Conservation (phyloP, 1,140 invertebrate genomes). For the Melitaea cinxia region DNA sequence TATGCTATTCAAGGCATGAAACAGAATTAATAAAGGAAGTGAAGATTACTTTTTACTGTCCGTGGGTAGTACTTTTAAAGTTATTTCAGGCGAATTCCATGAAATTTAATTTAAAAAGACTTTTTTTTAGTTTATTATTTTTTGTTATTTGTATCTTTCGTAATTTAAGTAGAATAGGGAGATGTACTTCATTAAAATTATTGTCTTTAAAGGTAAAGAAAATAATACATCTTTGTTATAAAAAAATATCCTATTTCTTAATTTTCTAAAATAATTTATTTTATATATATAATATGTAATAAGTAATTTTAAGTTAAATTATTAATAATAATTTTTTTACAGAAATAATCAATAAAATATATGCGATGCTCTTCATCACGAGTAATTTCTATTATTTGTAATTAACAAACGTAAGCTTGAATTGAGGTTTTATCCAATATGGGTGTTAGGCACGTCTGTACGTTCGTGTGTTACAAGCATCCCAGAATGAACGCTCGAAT, state of each 20-base stretch:
- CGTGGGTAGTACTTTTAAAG: conserved; percentile 6
- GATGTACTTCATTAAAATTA: too few species aligned
- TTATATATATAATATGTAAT: too few species aligned
- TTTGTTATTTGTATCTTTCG: background rate
- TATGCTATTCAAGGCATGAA: conserved; percentile 26
- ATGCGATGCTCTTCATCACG: too few species aligned
- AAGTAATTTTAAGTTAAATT: too few species aligned
- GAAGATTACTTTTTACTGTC: conserved; percentile 21
- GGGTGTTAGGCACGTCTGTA: background rate
- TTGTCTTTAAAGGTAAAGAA: too few species aligned
- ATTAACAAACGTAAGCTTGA: background rate
- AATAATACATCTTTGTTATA: too few species aligned
- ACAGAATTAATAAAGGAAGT: conserved; percentile 28
- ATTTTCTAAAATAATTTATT: too few species aligned
- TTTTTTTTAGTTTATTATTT: background rate
- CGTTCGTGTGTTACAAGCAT: background rate
- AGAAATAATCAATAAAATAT: too few species aligned
- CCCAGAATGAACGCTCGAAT: background rate
- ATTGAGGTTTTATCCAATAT: background rate
- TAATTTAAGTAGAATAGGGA: too few species aligned
- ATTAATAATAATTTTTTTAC: too few species aligned
- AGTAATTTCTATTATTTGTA: too few species aligned
- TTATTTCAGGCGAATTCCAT: background rate
- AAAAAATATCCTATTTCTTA: too few species aligned
- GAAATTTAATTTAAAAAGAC: background rate